These are phyloP conservation scores for Nemotelus pantherinus DNA, from an alignment of 2,888 invertebrate genomes.

Conservation along the genomic window DNA sequence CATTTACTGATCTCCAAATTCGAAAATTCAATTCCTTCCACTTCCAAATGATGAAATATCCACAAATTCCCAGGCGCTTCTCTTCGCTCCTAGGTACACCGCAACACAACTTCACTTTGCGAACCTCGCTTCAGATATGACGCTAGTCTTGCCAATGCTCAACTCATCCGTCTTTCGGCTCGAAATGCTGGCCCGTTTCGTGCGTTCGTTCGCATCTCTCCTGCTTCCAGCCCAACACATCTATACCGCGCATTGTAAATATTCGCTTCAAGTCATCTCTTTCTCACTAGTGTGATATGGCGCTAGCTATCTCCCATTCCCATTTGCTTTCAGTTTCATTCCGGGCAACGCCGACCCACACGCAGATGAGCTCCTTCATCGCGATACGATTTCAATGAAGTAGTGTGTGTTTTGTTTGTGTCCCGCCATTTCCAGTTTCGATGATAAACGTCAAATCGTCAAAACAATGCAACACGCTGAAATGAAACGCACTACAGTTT, in stretches of 20 bases:
- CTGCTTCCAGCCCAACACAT: constrained; percentile 27
- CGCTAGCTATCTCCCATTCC: background rate
- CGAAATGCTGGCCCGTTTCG: constrained; percentile 1
- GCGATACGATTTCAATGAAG: background rate
- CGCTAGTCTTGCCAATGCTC: constrained; percentile 15
- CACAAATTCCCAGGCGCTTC: background rate
- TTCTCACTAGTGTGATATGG: background rate
- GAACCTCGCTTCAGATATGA: background rate
- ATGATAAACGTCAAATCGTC: background rate
- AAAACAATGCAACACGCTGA: background rate
- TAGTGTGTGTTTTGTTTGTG: constrained; percentile 28
- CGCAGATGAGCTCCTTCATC: background rate
- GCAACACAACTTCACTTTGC: constrained; percentile 16
- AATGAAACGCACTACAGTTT: background rate
- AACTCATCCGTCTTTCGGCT: no score
- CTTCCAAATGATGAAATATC: background rate
- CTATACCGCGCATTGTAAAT: constrained; percentile 18
- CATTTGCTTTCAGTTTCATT: constrained; percentile 15
- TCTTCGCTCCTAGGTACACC: constrained; percentile 15
- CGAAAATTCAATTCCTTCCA: constrained; percentile 30
- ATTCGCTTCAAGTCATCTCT: background rate
- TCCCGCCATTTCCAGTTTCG: background rate
- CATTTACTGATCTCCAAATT: constrained; percentile 27
- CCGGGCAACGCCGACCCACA: background rate
- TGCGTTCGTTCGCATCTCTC: constrained; percentile 24